These are phyloP conservation scores for Rhinopithecus roxellana DNA, from an alignment of 2,113 vertebrate species.

Conservation along the genomic window DNA sequence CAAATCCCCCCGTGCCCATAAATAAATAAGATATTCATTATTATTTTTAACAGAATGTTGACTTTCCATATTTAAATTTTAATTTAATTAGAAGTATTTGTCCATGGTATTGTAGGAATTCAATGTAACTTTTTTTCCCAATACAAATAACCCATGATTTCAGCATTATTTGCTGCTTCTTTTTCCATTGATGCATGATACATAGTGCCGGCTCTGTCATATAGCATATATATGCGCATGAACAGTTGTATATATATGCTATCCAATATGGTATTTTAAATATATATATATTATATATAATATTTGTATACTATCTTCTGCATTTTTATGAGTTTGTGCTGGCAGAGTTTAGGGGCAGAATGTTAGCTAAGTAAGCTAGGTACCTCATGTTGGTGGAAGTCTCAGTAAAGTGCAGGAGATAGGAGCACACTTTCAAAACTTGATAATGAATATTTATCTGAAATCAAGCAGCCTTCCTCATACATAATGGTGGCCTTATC, in stretches of 20 bases:
- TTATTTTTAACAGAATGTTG: neutral
- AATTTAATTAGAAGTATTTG: neutral
- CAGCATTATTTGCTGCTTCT: neutral
- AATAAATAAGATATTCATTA: neutral
- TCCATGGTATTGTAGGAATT: neutral
- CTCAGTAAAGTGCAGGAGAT: neutral
- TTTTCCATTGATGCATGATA: neutral
- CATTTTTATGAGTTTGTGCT: neutral
- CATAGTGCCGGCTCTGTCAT: neutral
- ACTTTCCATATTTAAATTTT: neutral
- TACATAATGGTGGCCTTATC: neutral
- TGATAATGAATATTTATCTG: neutral
- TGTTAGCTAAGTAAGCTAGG: neutral
- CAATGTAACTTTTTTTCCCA: neutral
- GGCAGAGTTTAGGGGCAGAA: neutral
- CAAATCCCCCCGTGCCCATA: neutral
- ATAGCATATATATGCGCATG: neutral
- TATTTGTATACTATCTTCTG: no score
- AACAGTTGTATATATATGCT: neutral
- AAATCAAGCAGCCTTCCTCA: neutral
- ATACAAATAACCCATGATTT: neutral
- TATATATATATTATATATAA: no score
- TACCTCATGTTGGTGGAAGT: neutral
- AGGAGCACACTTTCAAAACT: neutral
- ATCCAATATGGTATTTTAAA: neutral